Evolutionary conservation across 2,888 invertebrate genomes (phyloP), one percentile per base, ranked within the genome.

Genomic region (Thelaira solivaga): DNA sequence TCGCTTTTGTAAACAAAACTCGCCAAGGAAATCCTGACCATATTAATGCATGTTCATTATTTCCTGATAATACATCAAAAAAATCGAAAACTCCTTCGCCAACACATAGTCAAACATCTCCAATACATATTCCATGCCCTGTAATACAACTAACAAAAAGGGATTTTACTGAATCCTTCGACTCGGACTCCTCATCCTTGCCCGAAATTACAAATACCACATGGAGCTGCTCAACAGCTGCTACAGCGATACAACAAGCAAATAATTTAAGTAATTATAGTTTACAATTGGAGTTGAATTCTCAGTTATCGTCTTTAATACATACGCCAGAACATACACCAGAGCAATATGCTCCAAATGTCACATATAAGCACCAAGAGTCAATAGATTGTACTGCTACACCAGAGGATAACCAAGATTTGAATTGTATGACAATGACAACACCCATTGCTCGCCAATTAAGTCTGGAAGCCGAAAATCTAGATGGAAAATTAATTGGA

Each of bases 371-470:
- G 57, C 4, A 39, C 16, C 29, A 31, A 13, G 43, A 51, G 41
- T 51, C 24, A 34, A 36, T 10, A 4, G 83, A 83, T 75, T 75
- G 80, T 2, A 92, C 92, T 53, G 92, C 92, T 82, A 95, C 95
- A 80, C 94, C 94, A 0, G 95, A 95, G 82, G 95, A 95, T 86
- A 93, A 94, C 1, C 93, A 94, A 82, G 94, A 94, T 85, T 93
- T 95, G 80, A 94, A 94, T 85, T 96, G 95, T 86, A 94, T 94
- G 85, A 95, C 96, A 2, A 94, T 96, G 93, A 95, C 95, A 0
- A 96, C 95, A 4, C 95, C 96, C 2, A 94, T 96, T 90, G 96
- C 96, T 0, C 91, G 95, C 83, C 96, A 96, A 86, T 89, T 96
- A 83, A 91, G 94, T 83, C 90, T 96, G 53, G 96, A 96, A 87